phyloP scores from a whole-genome alignment of 1,140 invertebrate genomes.

The Drosophila littoralis region DNA sequence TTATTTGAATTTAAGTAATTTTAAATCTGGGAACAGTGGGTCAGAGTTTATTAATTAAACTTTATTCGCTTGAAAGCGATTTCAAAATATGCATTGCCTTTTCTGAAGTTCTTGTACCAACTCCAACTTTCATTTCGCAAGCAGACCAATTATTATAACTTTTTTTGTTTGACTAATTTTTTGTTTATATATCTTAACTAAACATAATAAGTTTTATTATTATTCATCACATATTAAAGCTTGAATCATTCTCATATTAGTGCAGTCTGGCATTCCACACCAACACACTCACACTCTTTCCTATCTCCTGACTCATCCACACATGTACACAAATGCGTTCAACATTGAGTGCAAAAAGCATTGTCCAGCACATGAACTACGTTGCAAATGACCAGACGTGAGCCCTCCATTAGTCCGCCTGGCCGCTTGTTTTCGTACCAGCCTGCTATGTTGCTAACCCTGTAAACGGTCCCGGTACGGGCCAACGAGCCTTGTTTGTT shows the following conservation, averaged over 20 bases:
- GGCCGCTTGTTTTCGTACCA: conserved; percentile 12
- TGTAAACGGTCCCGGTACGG: conserved; percentile 39
- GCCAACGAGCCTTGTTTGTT: conserved; percentile 57
- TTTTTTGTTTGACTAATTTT: too few species aligned
- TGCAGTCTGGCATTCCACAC: conserved; percentile 18
- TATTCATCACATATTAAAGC: conserved; percentile 78
- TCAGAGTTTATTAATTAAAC: too few species aligned
- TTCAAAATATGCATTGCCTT: too few species aligned
- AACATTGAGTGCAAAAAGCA: conserved; percentile 80
- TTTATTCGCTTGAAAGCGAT: too few species aligned
- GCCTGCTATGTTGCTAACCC: conserved; percentile 23
- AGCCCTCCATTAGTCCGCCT: conserved; percentile 68
- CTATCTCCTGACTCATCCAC: conserved; percentile 4
- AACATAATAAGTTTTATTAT: conserved; percentile 47
- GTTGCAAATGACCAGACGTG: conserved; percentile 81
- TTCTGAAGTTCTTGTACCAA: too few species aligned
- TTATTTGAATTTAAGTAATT: too few species aligned
- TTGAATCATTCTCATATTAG: conserved; percentile 54
- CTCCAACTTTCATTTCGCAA: too few species aligned
- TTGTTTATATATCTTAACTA: too few species aligned
- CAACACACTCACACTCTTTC: conserved; percentile 3
- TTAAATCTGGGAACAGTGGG: too few species aligned
- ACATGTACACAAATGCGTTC: conserved; percentile 46
- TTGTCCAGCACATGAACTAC: conserved; percentile 79
- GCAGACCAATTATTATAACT: too few species aligned